Evolutionary conservation across 1,140 invertebrate genomes (phyloP), one percentile per base, ranked within the genome.

Genomic region (Monomorium pharaonis): DNA sequence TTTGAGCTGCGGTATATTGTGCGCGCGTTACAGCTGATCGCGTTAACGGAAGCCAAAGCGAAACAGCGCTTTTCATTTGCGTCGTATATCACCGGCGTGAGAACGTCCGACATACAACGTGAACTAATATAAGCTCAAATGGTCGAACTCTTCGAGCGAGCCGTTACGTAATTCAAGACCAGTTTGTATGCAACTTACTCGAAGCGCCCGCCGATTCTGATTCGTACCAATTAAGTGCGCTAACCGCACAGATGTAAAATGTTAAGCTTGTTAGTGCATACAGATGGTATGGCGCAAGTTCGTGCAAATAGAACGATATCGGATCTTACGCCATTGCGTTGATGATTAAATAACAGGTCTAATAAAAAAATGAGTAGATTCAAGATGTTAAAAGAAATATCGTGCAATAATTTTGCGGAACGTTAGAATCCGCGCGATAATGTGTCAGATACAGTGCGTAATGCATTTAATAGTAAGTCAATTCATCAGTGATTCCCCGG

Each of bases 201-300:
- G 54, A n/a, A 84, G 30, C 27, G 49, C 42, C 21, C n/a, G 33
- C 27, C 56, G 58, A 60, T 69, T 30, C 51, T 18, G 70, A 65
- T 83, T 70, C 63, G 33, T 65, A 78, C 72, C 85, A 89, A 89
- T 89, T 89, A 89, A 89, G 65, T 58, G 27, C n/a, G 5, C 51
- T 37, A 72, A 81, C 51, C 24, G 67, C 51, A 27, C 14, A 24
- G 44, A 58, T 56, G 51, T 44, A 74, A n/a, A n/a, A 58, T 24
- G 51, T 21, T 81, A 56, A 81, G 51, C 33, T 72, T 58, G 65
- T 81, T 70, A 58, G 51, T 37, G 24, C 24, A 16, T 56, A n/a
- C 12, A 44, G 16, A 65, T 2, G 10, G 21, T 37, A 10, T 30
- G 5, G 21, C 33, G 42, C 10, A 44, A 83, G 24, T 58, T 44